Conservation (phyloP, 2,888 invertebrate species). For the Ennomos quercinarius region DNA sequence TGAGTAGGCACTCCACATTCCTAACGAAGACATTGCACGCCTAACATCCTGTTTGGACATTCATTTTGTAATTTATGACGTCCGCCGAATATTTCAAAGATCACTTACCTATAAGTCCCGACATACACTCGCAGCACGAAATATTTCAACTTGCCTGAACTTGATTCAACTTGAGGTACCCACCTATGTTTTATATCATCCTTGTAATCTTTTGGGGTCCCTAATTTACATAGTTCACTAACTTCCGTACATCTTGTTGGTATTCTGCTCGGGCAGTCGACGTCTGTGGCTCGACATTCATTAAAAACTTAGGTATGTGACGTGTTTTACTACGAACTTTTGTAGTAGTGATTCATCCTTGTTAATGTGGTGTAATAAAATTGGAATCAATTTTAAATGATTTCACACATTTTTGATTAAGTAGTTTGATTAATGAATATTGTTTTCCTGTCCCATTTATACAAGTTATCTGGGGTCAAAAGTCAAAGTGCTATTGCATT, state of each 20-base stretch:
- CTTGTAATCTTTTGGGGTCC: constrained; percentile 32
- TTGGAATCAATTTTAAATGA: background rate
- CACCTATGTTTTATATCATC: constrained; percentile 8
- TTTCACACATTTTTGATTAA: background rate
- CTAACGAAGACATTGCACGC: constrained; percentile 15
- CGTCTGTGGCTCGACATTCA: constrained; percentile 23
- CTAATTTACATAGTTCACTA: constrained; percentile 43
- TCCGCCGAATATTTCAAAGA: constrained; percentile 19
- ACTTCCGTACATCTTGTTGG: constrained; percentile 36
- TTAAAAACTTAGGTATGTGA: constrained; percentile 27
- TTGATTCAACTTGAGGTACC: constrained; percentile 14
- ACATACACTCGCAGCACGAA: constrained; percentile 4
- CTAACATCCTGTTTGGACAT: constrained; percentile 20
- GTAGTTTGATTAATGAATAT: too few relatives aligned
- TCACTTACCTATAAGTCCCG: constrained; percentile 18
- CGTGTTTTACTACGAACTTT: constrained; percentile 36
- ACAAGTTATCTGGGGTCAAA: too few relatives aligned
- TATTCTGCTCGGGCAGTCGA: constrained; percentile 30
- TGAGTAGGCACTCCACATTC: constrained; percentile 19
- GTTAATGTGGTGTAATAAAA: constrained; percentile 20
- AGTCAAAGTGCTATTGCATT: too few relatives aligned
- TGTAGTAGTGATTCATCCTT: constrained; percentile 28
- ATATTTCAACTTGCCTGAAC: constrained; percentile 18
- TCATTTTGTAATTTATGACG: constrained; percentile 14
- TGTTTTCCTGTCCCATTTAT: too few relatives aligned